Percentiles rank a stretch among this genome's conserved stretches.
Evolutionary conservation across 2,797 vertebrate genomes (phyloP).

Genomic region (Schizopygopsis malacanthus): DNA sequence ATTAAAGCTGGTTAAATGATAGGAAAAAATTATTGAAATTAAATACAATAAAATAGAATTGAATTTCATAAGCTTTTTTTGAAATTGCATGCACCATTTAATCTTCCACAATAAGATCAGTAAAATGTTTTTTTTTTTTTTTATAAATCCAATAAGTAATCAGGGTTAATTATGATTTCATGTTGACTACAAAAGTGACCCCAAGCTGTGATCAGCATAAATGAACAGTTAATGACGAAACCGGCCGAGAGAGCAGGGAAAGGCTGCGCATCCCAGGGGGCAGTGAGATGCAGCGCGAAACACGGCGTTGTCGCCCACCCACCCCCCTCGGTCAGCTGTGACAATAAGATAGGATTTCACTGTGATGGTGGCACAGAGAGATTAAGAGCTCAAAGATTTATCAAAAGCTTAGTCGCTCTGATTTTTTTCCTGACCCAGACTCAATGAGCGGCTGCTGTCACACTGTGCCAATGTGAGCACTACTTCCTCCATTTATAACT

Average conservation of each 20-base stretch:
- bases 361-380: slow-evolving; percentile 69
- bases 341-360: slow-evolving; percentile 80
- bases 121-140: background rate
- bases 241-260: background rate
- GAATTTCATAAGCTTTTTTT: background rate
- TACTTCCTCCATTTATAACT: background rate
- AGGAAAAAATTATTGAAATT: background rate
- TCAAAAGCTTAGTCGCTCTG: slow-evolving; percentile 78
- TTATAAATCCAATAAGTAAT: background rate
- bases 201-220: slow-evolving; percentile 11
- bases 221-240: background rate
- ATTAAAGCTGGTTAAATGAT: background rate
- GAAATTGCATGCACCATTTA: background rate
- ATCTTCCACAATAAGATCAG: background rate
- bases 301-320: slow-evolving; percentile 39
- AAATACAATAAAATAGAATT: background rate
- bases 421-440: slow-evolving; percentile 69
- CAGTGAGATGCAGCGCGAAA: slow-evolving; percentile 26
- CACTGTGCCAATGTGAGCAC: slow-evolving; percentile 60
- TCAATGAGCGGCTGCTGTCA: slow-evolving; percentile 64
- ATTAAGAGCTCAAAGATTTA: slow-evolving; percentile 81
- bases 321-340: slow-evolving; percentile 60
- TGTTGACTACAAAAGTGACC: background rate
- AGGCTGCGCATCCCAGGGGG: slow-evolving; percentile 4
- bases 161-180: background rate